A percentile compares a stretch with the other conserved stretches of the same genome.
These are phyloP conservation scores for Boleophthalmus pectinirostris DNA, from an alignment of 2,113 vertebrate genomes.

Conservation along the genomic window DNA sequence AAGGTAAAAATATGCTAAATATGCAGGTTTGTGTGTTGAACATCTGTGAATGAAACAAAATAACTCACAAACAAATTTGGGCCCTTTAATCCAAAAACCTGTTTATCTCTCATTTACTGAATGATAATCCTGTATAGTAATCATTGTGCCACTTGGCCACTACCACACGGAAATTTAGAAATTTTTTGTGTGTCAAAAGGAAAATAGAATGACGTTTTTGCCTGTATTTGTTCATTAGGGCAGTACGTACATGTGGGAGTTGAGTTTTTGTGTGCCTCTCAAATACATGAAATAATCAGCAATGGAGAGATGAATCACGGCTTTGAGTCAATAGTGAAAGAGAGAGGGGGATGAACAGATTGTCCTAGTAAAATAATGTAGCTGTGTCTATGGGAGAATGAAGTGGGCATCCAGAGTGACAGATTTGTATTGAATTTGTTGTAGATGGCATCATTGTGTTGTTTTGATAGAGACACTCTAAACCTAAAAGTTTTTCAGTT, in stretches of 20 bases:
- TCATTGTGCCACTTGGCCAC: too few relatives aligned
- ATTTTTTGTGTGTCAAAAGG: background rate
- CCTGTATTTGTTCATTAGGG: conserved; percentile 34
- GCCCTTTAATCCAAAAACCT: too few relatives aligned
- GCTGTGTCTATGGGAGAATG: background rate
- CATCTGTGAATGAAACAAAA: too few relatives aligned
- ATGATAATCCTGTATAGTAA: too few relatives aligned
- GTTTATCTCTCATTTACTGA: too few relatives aligned
- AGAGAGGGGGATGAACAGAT: background rate
- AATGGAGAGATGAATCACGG: conserved; percentile 16
- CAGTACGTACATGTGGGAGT: background rate
- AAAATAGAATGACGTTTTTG: background rate
- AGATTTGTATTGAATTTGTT: background rate
- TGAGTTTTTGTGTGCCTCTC: conserved; percentile 11
- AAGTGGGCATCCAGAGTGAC: background rate
- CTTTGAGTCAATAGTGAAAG: conserved; percentile 9
- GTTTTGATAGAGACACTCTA: background rate
- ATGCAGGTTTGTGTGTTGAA: too few relatives aligned
- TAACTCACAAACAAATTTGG: too few relatives aligned
- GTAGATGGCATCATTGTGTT: background rate
- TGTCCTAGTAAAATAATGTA: background rate
- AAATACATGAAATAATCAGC: conserved; percentile 20
- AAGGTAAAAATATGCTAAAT: too few relatives aligned
- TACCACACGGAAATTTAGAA: too few relatives aligned
- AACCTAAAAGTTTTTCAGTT: background rate